phyloP scores from a whole-genome alignment of 2,888 invertebrate genomes.

The Cordilura impudica region DNA sequence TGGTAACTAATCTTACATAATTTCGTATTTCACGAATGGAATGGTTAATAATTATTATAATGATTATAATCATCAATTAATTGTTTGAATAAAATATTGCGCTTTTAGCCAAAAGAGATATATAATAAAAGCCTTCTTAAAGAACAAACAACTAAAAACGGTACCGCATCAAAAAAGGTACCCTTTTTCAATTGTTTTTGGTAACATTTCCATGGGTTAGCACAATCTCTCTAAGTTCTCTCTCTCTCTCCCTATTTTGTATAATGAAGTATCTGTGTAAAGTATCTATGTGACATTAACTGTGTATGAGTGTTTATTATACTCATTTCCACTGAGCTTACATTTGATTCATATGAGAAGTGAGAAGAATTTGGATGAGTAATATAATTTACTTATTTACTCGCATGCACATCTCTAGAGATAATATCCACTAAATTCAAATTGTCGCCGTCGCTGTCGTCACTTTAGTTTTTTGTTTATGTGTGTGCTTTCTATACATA shows the following conservation, averaged over 20 bases:
- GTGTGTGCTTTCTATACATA: slow-evolving; percentile 32
- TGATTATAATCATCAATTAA: no score
- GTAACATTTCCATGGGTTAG: no score
- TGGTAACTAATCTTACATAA: no score
- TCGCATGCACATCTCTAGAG: slow-evolving; percentile 47
- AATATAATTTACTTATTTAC: slow-evolving; percentile 47
- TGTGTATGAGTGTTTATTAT: slow-evolving; percentile 17
- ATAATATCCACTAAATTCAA: slow-evolving; percentile 34
- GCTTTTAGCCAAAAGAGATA: no score
- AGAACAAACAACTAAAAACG: no score
- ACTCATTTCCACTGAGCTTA: not conserved
- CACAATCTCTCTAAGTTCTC: not conserved
- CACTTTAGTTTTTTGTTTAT: not conserved
- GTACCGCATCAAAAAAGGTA: no score
- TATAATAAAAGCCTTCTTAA: no score
- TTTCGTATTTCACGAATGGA: no score
- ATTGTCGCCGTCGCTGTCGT: slow-evolving; percentile 23
- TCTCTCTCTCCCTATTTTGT: slow-evolving; percentile 5
- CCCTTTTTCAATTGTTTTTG: no score
- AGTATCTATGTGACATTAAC: slow-evolving; percentile 58
- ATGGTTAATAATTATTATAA: no score
- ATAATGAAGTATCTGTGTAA: slow-evolving; percentile 63
- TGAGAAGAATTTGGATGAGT: slow-evolving; percentile 43
- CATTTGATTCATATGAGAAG: not conserved
- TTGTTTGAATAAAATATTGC: no score